These are phyloP conservation scores for Lordiphosa andalusiaca DNA, from an alignment of 2,888 invertebrate genomes.

Conservation along the genomic window DNA sequence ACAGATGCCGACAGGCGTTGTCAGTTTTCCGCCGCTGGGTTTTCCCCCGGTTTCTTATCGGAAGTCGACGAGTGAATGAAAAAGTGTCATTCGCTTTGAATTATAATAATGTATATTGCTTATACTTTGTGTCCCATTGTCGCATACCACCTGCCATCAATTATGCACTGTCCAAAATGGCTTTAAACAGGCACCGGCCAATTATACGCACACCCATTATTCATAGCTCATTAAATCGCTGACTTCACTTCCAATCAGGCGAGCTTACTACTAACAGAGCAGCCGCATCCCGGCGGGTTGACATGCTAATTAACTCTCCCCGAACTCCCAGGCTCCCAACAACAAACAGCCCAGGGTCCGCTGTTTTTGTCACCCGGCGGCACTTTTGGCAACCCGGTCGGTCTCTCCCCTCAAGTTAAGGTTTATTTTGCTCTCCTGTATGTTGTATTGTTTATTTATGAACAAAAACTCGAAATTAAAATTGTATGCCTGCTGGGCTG, in stretches of 20 bases:
- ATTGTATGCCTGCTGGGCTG: slow-evolving; percentile 52
- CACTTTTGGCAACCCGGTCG: background rate
- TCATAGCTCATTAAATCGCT: slow-evolving; percentile 51
- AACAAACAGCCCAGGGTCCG: slow-evolving; percentile 2
- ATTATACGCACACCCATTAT: slow-evolving; percentile 52
- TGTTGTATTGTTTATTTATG: slow-evolving; percentile 50
- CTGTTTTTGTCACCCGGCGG: slow-evolving; percentile 5
- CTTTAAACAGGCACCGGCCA: slow-evolving; percentile 28
- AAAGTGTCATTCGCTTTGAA: too few species aligned
- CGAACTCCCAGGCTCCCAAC: background rate
- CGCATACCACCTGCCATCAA: too few species aligned
- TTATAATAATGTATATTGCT: too few species aligned
- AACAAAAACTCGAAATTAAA: slow-evolving; percentile 64
- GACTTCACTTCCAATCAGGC: slow-evolving; percentile 53
- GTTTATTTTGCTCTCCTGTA: slow-evolving; percentile 9
- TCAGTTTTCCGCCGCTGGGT: slow-evolving; percentile 16
- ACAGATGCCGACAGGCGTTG: slow-evolving; percentile 39
- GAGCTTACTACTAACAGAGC: slow-evolving; percentile 9
- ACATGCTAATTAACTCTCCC: slow-evolving; percentile 48
- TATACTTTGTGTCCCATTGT: too few species aligned
- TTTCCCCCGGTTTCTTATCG: background rate
- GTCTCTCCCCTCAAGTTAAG: background rate
- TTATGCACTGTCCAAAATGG: slow-evolving; percentile 8
- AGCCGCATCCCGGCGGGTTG: slow-evolving; percentile 44
- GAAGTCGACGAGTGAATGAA: background rate